Percentiles rank a stretch among this genome's conserved stretches.
Evolutionary conservation across 2,888 invertebrate genomes (phyloP).

Genomic region (Bursaphelenchus okinawaensis): DNA sequence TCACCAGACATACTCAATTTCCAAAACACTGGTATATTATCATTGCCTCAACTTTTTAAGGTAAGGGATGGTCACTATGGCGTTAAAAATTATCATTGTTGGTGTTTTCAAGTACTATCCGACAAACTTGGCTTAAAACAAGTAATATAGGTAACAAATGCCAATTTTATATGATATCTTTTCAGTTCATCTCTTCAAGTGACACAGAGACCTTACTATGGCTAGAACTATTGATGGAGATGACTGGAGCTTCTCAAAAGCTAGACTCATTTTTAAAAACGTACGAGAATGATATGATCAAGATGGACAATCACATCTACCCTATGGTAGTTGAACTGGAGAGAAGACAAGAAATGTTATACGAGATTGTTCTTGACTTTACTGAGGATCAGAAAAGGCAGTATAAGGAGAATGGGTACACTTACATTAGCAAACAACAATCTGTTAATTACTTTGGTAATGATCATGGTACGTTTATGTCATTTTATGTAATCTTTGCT

Average conservation of each 20-base stretch:
- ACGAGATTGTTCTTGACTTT: neutral
- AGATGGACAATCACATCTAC: neutral
- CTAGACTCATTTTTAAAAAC: neutral
- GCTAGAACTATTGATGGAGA: constrained; percentile 9
- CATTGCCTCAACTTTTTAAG: neutral
- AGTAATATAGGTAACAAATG: no score
- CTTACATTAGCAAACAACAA: neutral
- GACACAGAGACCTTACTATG: constrained; percentile 1
- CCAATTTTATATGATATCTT: neutral
- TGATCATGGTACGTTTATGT: neutral
- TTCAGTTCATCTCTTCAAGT: neutral
- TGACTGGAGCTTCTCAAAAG: neutral
- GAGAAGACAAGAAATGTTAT: neutral
- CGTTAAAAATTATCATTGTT: neutral
- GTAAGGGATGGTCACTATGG: neutral
- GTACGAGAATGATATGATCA: neutral
- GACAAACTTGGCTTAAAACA: no score
- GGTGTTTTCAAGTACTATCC: no score
- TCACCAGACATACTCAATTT: neutral
- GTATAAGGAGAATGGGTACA: neutral
- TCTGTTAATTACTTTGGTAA: neutral
- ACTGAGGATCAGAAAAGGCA: neutral
- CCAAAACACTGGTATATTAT: neutral
- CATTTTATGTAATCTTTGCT: neutral
- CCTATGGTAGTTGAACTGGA: neutral